A percentile compares a stretch with the other conserved stretches of the same genome.
Conservation (phyloP, 1,140 invertebrate species). For the Zaprionus nigranus region DNA sequence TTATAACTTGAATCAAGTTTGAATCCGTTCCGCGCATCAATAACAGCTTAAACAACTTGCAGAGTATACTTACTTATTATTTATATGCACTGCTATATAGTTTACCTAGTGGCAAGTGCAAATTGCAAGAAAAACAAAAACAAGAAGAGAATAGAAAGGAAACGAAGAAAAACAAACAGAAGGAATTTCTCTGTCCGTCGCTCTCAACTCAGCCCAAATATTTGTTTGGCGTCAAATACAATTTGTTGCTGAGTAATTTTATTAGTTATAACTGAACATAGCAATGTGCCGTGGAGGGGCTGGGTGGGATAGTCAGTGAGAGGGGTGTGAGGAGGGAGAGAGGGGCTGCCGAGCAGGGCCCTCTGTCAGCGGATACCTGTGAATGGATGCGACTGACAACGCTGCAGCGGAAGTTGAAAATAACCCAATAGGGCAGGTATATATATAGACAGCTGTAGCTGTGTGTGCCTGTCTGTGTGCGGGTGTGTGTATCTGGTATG, state of each 20-base stretch:
- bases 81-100: background rate
- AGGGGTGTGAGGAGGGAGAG: background rate
- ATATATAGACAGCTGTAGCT: background rate
- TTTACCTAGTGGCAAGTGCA: background rate
- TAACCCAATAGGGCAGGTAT: conserved; percentile 51
- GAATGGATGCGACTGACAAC: conserved; percentile 31
- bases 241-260: conserved; percentile 64
- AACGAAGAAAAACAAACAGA: conserved; percentile 16
- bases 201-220: conserved; percentile 24
- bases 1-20: background rate
- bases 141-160: background rate
- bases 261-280: conserved; percentile 53
- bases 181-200: background rate
- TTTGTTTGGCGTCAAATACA: conserved; percentile 37
- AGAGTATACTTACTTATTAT: background rate
- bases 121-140: conserved; percentile 1
- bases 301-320: background rate
- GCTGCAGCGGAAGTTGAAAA: conserved; percentile 59
- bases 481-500: background rate
- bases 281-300: background rate
- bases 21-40: background rate
- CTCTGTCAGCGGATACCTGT: conserved; percentile 16
- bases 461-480: conserved; percentile 21
- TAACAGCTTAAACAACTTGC: background rate
- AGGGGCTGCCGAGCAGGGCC: background rate